Conservation (phyloP, 2,113 vertebrate species). For the Bos indicus region DNA sequence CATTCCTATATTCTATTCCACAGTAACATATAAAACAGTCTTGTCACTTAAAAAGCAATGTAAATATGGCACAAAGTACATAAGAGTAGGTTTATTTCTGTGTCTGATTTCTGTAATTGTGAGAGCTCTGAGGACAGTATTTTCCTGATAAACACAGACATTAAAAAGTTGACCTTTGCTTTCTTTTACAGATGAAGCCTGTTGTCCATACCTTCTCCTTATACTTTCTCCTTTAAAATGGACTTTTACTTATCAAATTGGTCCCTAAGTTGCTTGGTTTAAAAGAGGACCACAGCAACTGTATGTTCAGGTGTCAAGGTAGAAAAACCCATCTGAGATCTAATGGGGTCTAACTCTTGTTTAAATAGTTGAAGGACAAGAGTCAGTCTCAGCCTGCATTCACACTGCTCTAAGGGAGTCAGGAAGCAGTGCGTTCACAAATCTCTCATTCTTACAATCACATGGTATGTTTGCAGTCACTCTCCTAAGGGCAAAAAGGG, state of each 20-base stretch:
- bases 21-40: not conserved
- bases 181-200: not conserved
- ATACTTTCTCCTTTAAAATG: not conserved
- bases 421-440: not conserved
- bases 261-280: not conserved
- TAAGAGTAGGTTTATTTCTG: not conserved
- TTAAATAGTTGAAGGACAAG: not conserved
- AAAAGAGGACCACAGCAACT: not conserved
- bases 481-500: not conserved
- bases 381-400: not conserved
- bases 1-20: not conserved
- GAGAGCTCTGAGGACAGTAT: not conserved
- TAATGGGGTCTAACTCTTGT: no score
- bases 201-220: not conserved
- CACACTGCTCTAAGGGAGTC: not conserved
- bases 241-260: not conserved
- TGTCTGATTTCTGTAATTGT: not conserved
- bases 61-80: not conserved
- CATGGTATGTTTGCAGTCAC: not conserved
- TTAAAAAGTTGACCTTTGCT: not conserved
- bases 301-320: fast-evolving
- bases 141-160: not conserved
- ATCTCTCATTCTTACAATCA: not conserved
- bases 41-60: not conserved
- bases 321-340: not conserved